Evolutionary conservation across 2,888 invertebrate species (phyloP), one percentile per base, ranked within the genome.

Genomic region (Elegia similella): DNA sequence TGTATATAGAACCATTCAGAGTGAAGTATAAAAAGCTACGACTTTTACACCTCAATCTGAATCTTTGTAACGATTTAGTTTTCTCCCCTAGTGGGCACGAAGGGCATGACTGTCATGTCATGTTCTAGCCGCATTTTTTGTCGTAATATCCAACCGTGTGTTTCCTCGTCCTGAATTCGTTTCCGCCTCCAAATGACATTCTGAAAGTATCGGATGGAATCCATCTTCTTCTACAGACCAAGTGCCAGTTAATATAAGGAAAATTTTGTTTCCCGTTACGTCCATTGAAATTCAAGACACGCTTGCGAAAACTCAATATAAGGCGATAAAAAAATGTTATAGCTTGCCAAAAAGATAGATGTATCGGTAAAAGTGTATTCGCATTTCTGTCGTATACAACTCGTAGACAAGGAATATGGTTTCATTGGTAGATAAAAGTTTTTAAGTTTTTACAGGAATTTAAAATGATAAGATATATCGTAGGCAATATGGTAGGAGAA

Each of bases 111-210:
- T n/a, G n/a, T n/a, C n/a, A n/a, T n/a, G n/a, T n/a, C n/a, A n/a
- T n/a, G n/a, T n/a, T n/a, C n/a, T 5, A 44, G 5, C 44, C 44
- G 12, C 23, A 12, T 17, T 23, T 44, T 12, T 17, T 2, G 6
- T 8, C 44, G n/a, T 0, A 6, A 46, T 34, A 50, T 50, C 17
- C 10, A 2, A 10, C 15, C 34, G 7, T 48, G 17, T 16, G 17
- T 34, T 34, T 34, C 17, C 32, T 6, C 15, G 52, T 63, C 44
- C 58, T 56, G 52, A 44, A 52, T 63, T 60, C 56, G 58, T 59
- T 64, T 62, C 59, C 64, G 58, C 59, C 47, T 52, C 58, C 42
- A 59, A 64, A 62, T 62, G 58, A 61, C 62, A 64, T 62, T 59
- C 58, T 54, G 44, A 29, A 56, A 56, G 56, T 58, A 57, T 59